Conservation (phyloP, 1,140 invertebrate genomes). For the Trachymyrmex septentrionalis region DNA sequence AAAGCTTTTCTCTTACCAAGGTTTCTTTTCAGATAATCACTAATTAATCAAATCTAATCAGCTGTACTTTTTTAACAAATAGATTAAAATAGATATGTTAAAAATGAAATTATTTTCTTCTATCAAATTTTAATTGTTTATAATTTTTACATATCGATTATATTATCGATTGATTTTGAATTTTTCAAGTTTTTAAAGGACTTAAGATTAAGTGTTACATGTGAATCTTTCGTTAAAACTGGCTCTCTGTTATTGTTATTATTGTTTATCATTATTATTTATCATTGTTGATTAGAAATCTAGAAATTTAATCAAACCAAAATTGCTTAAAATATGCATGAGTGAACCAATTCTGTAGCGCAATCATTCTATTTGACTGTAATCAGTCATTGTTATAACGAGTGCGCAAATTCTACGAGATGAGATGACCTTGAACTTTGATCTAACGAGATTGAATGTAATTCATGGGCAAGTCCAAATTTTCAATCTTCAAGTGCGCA, state of each 20-base stretch:
- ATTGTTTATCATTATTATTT: not conserved
- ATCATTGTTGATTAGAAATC: not conserved
- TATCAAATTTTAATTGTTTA: not conserved
- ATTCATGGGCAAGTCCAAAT: not conserved
- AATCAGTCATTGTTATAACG: conserved; percentile 21
- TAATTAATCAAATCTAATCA: not conserved
- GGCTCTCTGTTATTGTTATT: not conserved
- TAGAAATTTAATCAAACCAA: not conserved
- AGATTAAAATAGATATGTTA: not conserved
- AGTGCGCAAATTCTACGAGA: conserved; percentile 25
- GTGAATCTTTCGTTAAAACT: not conserved
- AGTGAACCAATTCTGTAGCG: not conserved
- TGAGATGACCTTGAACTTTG: conserved; percentile 16
- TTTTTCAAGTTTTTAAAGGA: not conserved
- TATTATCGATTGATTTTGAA: no score
- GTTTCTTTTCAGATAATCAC: not conserved
- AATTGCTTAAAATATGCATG: not conserved
- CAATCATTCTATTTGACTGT: conserved; percentile 22
- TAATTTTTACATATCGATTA: not conserved
- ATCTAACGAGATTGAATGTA: conserved; percentile 13
- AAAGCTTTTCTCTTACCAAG: not conserved
- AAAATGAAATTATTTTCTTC: not conserved
- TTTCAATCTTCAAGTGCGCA: conserved; percentile 21
- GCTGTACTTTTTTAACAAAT: not conserved
- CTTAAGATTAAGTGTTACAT: no score